Conservation (phyloP, 1,140 invertebrate species). For the Lepidurus apus region DNA sequence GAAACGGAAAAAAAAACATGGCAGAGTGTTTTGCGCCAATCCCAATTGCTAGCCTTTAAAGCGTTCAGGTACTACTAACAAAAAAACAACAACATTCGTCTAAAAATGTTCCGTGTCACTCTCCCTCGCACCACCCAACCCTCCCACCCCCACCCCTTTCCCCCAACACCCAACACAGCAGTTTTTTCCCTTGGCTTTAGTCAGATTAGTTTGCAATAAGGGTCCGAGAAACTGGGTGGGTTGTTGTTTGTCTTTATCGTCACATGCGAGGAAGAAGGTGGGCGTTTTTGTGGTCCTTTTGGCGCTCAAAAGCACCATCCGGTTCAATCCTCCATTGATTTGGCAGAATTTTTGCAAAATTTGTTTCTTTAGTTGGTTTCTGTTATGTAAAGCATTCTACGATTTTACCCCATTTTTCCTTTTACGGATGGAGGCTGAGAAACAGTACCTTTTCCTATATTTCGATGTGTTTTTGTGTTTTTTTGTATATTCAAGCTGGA, state of each 20-base stretch:
- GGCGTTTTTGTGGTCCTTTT: neutral
- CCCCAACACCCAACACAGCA: neutral
- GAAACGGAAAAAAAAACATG: neutral
- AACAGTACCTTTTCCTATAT: neutral
- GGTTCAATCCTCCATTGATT: neutral
- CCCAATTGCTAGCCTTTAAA: slow-evolving; percentile 21
- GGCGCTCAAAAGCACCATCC: slow-evolving; percentile 3
- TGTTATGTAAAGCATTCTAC: neutral
- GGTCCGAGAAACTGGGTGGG: neutral
- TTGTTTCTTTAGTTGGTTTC: neutral
- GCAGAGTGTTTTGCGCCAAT: slow-evolving; percentile 9
- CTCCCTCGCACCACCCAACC: slow-evolving; percentile 6
- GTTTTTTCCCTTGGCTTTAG: slow-evolving; percentile 13
- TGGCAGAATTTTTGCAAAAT: neutral
- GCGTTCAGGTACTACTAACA: neutral
- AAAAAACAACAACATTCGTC: neutral
- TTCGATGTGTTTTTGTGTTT: neutral
- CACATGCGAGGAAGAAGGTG: neutral
- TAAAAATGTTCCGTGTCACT: neutral
- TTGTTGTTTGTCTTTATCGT: neutral
- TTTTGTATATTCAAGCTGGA: neutral
- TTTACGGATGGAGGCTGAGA: neutral
- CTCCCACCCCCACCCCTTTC: no score
- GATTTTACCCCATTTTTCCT: neutral
- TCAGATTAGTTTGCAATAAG: slow-evolving; percentile 16